Base-by-base conservation (phyloP, 2,888 invertebrate genomes). In the Zele albiditarsus region DNA sequence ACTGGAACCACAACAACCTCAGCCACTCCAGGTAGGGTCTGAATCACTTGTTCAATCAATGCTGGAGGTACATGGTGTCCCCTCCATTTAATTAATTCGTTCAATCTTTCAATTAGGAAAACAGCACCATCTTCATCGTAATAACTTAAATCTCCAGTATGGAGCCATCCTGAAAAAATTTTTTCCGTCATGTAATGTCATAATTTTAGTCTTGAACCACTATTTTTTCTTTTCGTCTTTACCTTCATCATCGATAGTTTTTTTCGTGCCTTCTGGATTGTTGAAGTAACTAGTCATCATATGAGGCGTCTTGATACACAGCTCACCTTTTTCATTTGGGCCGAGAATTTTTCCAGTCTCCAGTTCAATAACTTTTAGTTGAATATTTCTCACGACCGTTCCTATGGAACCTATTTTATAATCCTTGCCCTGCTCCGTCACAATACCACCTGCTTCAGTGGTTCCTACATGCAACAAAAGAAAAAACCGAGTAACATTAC, bases 91-190 rank as follows among this genome's bases (percentile, higher is more conserved):
- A 88, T 82, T 71, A 86, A 77, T 58, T 85, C 85, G 46, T 83
- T 84, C 12, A 87, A 74, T 78, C 87, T 81, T 53, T 86, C 85
- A 14, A 86, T 77, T 62, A 84, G 80, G 73, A 82, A 87, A 25
- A 85, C 69, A 65, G 84, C 78, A 12, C 82, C 83, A 42, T 86
- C 80, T 53, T 82, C 80, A 73, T 87, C 83, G 69, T 81, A 83
- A 73, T 84, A 84, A 33, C 80, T 81, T 10, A 86, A 71, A 79
- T 88, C 86, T 33, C 86, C 86, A 0, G 84, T 84, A 65, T 83
- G 83, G 25, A 83, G 71, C 83, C 83, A 87, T 5, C 83, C 83
- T 84, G 23, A 20, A 42, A 60, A 58, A 16, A 4, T 71, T 60
- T 16, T 10, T 42, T 42, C 12, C 12, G 5, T 42, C 12, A 10